These are phyloP conservation scores for Amblyornis subalaris DNA, from an alignment of 2,113 vertebrate genomes.

Conservation along the genomic window DNA sequence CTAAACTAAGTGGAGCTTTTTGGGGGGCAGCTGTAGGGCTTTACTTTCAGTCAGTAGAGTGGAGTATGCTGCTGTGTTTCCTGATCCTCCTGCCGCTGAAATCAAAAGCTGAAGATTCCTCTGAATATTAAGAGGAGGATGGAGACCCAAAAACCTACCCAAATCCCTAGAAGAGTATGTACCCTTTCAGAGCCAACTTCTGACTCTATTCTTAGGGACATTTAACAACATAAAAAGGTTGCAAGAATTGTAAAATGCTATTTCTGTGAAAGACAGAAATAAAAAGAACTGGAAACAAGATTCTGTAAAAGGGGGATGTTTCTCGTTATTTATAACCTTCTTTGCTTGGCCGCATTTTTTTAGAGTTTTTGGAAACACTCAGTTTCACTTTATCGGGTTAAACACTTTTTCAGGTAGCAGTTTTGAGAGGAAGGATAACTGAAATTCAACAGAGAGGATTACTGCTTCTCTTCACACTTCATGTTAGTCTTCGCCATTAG, in stretches of 20 bases:
- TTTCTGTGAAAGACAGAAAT: neutral
- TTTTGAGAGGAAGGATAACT: neutral
- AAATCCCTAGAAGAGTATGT: neutral
- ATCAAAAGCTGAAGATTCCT: neutral
- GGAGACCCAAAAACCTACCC: neutral
- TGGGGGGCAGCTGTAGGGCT: neutral
- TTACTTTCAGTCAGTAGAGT: neutral
- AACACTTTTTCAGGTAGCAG: neutral
- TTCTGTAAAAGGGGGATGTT: neutral
- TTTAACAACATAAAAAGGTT: neutral
- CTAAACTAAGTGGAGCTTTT: neutral
- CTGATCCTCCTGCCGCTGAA: neutral
- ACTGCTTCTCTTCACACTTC: neutral
- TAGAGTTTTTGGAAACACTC: neutral
- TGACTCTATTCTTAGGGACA: neutral
- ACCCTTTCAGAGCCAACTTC: neutral
- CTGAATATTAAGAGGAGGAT: neutral
- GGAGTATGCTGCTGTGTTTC: neutral
- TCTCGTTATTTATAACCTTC: neutral
- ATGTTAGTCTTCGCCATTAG: neutral
- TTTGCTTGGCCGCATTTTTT: neutral
- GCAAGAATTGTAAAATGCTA: neutral
- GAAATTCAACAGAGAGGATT: neutral
- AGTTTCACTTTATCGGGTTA: neutral
- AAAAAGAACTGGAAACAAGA: neutral